phyloP scores from a whole-genome alignment of 2,888 invertebrate species.

The Drosophila limbata region DNA sequence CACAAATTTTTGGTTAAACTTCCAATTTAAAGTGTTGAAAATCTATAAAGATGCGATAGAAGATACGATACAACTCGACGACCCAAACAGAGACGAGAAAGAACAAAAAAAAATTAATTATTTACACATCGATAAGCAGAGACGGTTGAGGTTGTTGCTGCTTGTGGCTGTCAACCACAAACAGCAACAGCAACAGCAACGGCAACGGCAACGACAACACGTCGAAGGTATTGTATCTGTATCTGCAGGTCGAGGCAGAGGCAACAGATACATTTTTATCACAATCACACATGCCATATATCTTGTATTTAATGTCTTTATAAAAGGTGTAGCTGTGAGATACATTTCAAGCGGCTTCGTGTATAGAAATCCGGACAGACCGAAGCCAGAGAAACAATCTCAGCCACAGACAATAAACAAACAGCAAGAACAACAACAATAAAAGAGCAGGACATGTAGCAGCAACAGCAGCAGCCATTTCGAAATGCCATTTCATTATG shows the following conservation, averaged over 20 bases:
- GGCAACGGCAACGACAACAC: constrained; percentile 29
- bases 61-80: constrained; percentile 29
- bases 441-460: constrained; percentile 39
- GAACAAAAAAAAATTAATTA: constrained; percentile 64
- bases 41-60: constrained; percentile 50
- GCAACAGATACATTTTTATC: constrained; percentile 75
- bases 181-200: constrained; percentile 47
- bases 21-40: constrained; percentile 53
- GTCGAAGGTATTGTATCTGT: constrained; percentile 61
- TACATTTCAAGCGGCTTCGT: constrained; percentile 56
- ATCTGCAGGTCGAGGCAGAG: constrained; percentile 59
- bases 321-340: constrained; percentile 71
- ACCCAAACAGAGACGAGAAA: constrained; percentile 10
- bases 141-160: constrained; percentile 12
- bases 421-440: constrained; percentile 46
- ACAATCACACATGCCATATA: constrained; percentile 77
- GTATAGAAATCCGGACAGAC: constrained; percentile 20
- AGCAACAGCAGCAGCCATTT: constrained; percentile 71
- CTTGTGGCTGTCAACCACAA: constrained; percentile 67
- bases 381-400: constrained; percentile 8
- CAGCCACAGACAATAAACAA: constrained; percentile 66
- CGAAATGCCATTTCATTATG: constrained; percentile 80
- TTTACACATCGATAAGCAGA: constrained; percentile 79
- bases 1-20: constrained; percentile 32
- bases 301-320: constrained; percentile 80